Conservation (phyloP, 2,797 vertebrate species). For the Silurus lanzhouensis region DNA sequence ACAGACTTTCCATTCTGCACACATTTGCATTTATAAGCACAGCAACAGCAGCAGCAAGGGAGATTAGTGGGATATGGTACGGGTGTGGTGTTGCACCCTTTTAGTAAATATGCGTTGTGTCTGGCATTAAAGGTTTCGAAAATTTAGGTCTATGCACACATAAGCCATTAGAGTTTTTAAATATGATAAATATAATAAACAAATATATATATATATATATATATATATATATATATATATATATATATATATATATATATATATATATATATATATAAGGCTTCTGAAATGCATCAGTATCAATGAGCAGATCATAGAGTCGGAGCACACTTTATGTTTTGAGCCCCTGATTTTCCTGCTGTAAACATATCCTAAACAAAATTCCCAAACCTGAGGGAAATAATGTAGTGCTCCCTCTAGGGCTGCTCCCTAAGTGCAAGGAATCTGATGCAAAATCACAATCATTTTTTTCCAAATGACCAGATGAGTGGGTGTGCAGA, state of each 20-base stretch:
- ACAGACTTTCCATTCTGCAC: conserved; percentile 63
- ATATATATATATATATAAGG: too few relatives aligned
- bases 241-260: not conserved
- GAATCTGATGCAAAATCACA: not conserved
- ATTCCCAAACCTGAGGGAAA: not conserved
- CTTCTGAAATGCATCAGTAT: conserved; percentile 64
- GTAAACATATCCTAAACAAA: not conserved
- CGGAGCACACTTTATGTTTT: not conserved
- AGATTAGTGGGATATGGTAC: conserved; percentile 55
- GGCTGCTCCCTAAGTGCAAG: not conserved
- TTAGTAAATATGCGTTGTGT: conserved; percentile 55
- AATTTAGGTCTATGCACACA: not conserved
- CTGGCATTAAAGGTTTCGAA: conserved; percentile 15
- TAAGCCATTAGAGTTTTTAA: not conserved
- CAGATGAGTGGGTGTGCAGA: not conserved
- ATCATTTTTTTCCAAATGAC: not conserved
- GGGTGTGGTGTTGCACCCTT: conserved; percentile 47
- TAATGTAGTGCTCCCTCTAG: not conserved
- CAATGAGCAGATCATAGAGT: conserved; percentile 70
- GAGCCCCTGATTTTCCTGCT: conserved; percentile 6
- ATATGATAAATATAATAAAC: not conserved
- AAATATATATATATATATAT: not conserved
- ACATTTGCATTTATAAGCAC: conserved; percentile 61
- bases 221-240: too few relatives aligned
- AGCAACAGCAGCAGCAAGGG: conserved; percentile 35